phyloP scores from a whole-genome alignment of 2,797 vertebrate species.

The Characodon lateralis region DNA sequence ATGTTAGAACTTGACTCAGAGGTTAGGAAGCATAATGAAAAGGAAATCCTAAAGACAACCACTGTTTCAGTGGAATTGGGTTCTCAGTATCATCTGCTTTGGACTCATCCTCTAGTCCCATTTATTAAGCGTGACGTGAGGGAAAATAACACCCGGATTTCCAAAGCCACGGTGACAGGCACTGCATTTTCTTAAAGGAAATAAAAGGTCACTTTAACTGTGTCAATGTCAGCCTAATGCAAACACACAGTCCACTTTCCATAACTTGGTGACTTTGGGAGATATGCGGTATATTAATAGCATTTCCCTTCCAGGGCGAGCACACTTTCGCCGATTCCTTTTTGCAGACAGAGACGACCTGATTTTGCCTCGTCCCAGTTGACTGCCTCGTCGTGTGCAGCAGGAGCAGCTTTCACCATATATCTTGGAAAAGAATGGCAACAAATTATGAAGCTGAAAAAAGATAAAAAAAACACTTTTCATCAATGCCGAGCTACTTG shows the following conservation, averaged over 20 bases:
- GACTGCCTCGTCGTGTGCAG: constrained; percentile 54
- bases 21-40: neutral
- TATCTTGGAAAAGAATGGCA: neutral
- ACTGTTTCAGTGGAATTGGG: neutral
- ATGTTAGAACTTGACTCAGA: neutral
- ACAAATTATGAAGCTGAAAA: neutral
- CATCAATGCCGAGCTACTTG: neutral
- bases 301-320: constrained; percentile 76
- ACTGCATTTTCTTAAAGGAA: constrained; percentile 50
- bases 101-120: neutral
- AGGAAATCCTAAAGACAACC: neutral
- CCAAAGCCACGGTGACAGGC: neutral
- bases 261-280: constrained; percentile 80
- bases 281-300: constrained; percentile 77
- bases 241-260: constrained; percentile 61
- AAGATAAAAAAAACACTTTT: neutral
- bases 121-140: neutral
- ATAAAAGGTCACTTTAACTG: constrained; percentile 71
- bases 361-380: constrained; percentile 79
- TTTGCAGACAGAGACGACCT: constrained; percentile 78
- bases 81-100: neutral
- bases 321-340: constrained; percentile 72
- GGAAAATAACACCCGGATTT: neutral
- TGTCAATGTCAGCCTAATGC: constrained; percentile 80
- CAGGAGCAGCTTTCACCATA: constrained; percentile 4